These are phyloP conservation scores for Callithrix jacchus DNA, from an alignment of 2,113 vertebrate species.

Conservation along the genomic window DNA sequence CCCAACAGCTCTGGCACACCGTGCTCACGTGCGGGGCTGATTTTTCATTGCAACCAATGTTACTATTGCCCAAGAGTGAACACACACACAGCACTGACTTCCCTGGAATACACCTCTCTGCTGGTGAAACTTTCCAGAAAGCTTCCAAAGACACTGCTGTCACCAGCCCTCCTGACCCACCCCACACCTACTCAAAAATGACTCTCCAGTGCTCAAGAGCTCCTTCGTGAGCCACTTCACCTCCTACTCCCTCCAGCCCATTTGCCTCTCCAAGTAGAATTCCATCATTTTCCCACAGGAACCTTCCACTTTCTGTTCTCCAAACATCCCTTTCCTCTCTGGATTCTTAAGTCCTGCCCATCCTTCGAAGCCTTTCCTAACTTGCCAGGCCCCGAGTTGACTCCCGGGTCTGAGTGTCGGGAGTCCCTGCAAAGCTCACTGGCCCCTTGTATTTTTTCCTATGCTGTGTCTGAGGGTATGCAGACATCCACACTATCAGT, in stretches of 20 bases:
- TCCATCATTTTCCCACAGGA: background rate
- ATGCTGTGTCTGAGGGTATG: rapidly evolving
- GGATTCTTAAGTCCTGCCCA: background rate
- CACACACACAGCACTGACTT: background rate
- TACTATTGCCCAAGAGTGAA: background rate
- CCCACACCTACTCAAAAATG: background rate
- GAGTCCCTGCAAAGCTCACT: background rate
- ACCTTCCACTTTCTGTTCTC: too few relatives aligned
- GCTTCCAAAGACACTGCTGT: background rate
- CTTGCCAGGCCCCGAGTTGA: background rate
- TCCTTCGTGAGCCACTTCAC: background rate
- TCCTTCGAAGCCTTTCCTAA: background rate
- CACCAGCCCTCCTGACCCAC: background rate
- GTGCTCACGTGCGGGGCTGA: background rate
- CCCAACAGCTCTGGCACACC: background rate
- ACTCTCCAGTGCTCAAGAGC: background rate
- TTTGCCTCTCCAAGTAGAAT: background rate
- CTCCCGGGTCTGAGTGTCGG: background rate
- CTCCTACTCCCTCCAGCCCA: background rate
- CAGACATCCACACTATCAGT: too few relatives aligned
- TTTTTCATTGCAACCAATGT: background rate
- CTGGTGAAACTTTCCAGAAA: background rate
- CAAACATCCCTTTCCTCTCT: background rate
- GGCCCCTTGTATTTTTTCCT: background rate
- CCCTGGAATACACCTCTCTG: background rate